Evolutionary conservation across 2,113 vertebrate species (phyloP).

Genomic region (Dicerorhinus sumatrensis): DNA sequence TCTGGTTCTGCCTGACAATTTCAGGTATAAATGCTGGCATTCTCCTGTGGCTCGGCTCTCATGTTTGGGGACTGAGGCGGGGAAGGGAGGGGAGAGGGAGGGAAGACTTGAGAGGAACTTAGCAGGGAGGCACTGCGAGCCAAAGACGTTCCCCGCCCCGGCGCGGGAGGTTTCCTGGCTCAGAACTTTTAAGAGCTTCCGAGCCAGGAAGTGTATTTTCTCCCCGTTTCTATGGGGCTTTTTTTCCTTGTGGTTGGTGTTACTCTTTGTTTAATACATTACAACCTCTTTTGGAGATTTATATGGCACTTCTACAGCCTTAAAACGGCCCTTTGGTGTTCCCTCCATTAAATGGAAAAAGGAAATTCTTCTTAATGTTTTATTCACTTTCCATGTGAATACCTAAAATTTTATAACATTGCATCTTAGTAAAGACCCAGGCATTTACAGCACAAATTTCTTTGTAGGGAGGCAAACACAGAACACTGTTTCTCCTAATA

Average conservation of each 20-base stretch:
- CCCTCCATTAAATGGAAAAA: background rate
- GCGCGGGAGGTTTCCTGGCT: conserved; percentile 65
- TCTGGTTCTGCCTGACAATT: background rate
- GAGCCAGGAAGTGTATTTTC: conserved; percentile 58
- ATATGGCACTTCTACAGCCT: background rate
- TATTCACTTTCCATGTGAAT: background rate
- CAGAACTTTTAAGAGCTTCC: conserved; percentile 48
- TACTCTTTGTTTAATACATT: conserved; percentile 53
- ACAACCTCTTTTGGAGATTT: conserved; percentile 3
- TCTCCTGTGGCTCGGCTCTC: background rate
- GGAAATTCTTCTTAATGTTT: conserved; percentile 19
- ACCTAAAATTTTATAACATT: background rate
- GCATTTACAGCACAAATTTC: background rate
- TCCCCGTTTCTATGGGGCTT: background rate
- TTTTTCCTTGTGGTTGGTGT: background rate
- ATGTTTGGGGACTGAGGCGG: background rate
- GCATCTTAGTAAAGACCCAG: background rate
- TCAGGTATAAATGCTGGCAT: background rate
- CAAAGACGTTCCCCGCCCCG: background rate
- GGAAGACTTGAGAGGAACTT: conserved; percentile 34
- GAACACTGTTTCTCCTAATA: background rate
- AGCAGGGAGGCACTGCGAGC: conserved; percentile 29
- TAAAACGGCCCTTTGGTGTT: background rate
- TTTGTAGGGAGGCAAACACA: background rate
- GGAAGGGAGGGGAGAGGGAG: background rate